A percentile compares a stretch with the other conserved stretches of the same genome.
Evolutionary conservation across 2,113 vertebrate species (phyloP).

Genomic region (Gymnorhina tibicen): DNA sequence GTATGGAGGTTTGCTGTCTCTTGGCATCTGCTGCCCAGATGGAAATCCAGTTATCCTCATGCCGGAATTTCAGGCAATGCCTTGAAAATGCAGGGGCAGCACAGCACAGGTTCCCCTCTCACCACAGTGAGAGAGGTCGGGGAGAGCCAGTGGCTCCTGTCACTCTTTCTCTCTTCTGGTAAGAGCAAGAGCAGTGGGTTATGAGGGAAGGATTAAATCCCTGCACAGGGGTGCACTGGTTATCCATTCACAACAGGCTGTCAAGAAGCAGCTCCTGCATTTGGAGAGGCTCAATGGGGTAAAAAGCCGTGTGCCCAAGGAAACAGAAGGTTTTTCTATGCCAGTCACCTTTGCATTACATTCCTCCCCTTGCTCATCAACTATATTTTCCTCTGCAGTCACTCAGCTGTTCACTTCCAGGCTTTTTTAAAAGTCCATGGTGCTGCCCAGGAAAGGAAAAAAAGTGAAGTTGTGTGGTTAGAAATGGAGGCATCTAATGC

Average conservation of each 20-base stretch:
- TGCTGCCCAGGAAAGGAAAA: neutral
- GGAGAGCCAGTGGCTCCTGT: neutral
- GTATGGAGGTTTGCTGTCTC: neutral
- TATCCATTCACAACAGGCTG: neutral
- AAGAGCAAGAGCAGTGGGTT: accelerated
- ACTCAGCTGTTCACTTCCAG: neutral
- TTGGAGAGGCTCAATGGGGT: neutral
- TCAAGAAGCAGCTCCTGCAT: neutral
- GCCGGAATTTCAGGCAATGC: neutral
- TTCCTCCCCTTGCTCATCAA: neutral
- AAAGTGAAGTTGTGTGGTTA: neutral
- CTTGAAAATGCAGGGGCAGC: neutral
- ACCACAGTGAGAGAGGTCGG: accelerated
- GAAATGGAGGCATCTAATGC: neutral
- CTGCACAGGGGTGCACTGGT: accelerated
- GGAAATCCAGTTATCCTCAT: neutral
- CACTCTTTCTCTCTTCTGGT: neutral
- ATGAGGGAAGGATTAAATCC: neutral
- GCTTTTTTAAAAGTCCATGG: neutral
- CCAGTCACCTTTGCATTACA: neutral
- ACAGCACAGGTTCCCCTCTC: neutral
- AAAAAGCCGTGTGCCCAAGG: accelerated
- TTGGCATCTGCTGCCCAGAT: neutral
- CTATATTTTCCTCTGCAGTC: neutral
- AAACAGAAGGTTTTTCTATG: neutral